Conservation (phyloP, 2,797 vertebrate genomes). For the Molothrus ater region DNA sequence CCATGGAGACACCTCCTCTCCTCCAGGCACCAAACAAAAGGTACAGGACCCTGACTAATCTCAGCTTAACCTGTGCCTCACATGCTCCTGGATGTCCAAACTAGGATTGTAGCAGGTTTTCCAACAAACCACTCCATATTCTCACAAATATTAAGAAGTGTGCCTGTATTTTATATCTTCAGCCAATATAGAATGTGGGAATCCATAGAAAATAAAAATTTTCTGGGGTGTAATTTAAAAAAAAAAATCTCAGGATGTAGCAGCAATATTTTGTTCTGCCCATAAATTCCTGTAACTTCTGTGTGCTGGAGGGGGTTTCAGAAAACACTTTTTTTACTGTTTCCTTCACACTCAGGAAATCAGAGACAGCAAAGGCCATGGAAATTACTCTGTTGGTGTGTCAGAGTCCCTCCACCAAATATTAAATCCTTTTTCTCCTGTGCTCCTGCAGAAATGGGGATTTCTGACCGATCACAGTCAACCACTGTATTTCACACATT, state of each 20-base stretch:
- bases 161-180: rapidly evolving
- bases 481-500: neutral
- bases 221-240: neutral
- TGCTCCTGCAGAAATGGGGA: neutral
- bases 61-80: neutral
- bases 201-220: neutral
- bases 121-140: neutral
- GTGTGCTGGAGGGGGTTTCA: neutral
- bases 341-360: neutral
- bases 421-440: neutral
- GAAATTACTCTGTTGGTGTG: neutral
- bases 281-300: neutral
- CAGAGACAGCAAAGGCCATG: neutral
- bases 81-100: neutral
- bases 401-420: neutral
- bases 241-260: neutral
- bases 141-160: rapidly evolving
- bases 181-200: neutral
- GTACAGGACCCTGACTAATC: rapidly evolving
- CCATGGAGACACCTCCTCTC: neutral
- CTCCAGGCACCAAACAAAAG: neutral
- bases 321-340: rapidly evolving
- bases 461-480: neutral
- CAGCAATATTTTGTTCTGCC: neutral
- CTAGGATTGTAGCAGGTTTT: neutral